Conservation (phyloP, 2,888 invertebrate species). For the Apodemia mormo region DNA sequence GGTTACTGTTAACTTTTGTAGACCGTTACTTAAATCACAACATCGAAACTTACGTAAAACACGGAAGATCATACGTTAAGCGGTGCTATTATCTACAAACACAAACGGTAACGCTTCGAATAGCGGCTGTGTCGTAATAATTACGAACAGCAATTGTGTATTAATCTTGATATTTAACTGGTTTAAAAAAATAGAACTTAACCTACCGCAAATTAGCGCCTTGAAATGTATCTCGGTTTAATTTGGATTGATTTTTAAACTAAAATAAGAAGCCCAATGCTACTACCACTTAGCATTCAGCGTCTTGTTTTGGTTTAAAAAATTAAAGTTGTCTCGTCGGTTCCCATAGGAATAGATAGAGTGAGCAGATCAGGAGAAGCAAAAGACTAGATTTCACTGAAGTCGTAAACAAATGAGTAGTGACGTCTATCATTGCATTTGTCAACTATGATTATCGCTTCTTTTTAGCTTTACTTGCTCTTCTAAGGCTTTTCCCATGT, state of each 20-base stretch:
- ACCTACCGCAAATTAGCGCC: neutral
- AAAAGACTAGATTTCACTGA: no score
- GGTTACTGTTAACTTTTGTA: constrained; percentile 2
- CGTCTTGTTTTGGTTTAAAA: neutral
- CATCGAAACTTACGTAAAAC: constrained; percentile 19
- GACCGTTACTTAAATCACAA: constrained; percentile 14
- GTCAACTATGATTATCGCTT: no score
- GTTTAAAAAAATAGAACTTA: neutral
- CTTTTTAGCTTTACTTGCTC: no score
- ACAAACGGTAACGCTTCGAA: constrained; percentile 1
- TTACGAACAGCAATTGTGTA: constrained; percentile 7
- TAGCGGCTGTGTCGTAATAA: constrained; percentile 12
- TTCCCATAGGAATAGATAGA: no score
- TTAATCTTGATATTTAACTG: constrained; percentile 1
- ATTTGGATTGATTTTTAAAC: neutral
- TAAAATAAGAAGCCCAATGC: no score
- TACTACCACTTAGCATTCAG: neutral
- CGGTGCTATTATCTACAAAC: constrained; percentile 12
- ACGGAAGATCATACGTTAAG: constrained; percentile 15
- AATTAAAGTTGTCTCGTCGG: no score
- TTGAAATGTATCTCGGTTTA: neutral
- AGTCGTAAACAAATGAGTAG: no score
- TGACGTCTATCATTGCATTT: no score
- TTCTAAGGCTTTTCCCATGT: no score
- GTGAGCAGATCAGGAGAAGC: no score